These are phyloP conservation scores for Todus mexicanus DNA, from an alignment of 2,797 vertebrate genomes.

Conservation along the genomic window DNA sequence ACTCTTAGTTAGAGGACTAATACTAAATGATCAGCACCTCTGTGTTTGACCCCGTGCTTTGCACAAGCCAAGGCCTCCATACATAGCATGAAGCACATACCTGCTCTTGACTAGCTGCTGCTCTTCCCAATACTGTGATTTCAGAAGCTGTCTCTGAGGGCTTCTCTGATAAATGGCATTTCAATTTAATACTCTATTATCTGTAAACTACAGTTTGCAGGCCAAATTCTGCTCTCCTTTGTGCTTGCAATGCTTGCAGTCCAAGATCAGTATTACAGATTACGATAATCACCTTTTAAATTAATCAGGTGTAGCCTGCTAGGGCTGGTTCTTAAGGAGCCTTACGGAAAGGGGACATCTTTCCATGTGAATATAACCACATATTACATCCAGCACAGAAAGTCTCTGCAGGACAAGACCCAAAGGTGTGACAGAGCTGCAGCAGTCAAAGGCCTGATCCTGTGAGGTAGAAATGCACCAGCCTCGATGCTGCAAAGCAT, in stretches of 20 bases:
- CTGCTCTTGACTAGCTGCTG: not conserved
- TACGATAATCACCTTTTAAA: conserved; percentile 20
- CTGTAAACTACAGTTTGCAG: not conserved
- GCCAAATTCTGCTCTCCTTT: not conserved
- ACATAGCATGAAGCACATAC: not conserved
- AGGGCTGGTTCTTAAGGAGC: not conserved
- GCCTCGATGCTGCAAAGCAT: not conserved
- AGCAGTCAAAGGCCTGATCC: not conserved
- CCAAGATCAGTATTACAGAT: not conserved
- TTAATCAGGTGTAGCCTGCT: not conserved
- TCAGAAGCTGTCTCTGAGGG: not conserved
- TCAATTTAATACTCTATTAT: not conserved
- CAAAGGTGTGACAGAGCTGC: not conserved
- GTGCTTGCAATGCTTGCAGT: not conserved
- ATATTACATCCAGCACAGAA: not conserved
- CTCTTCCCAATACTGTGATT: not conserved
- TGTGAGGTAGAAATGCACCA: not conserved
- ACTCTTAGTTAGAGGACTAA: not conserved
- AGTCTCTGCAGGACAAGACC: not conserved
- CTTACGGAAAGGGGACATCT: not conserved
- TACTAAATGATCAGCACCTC: not conserved
- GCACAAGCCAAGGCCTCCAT: not conserved
- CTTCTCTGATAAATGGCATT: not conserved
- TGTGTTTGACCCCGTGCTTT: not conserved
- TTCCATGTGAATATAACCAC: not conserved